Evolutionary conservation across 2,113 vertebrate genomes (phyloP), one percentile per base, ranked within the genome.

Genomic region (Turnix velox): DNA sequence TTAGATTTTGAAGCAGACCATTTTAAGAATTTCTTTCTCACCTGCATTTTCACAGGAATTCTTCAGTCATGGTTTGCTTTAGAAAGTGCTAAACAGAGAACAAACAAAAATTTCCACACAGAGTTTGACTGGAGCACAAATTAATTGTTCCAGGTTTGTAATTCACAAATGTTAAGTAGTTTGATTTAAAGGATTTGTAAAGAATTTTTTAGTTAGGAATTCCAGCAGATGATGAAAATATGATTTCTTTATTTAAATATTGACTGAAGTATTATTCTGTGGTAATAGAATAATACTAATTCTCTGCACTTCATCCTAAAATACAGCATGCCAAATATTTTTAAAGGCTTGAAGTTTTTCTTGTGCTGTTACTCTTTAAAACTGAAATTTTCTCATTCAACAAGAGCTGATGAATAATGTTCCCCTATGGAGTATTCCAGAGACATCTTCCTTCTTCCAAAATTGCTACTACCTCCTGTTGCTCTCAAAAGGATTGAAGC

Each of bases 401-500:
- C 59, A 58, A 77, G 45, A 88, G 23, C 51, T 96, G 88, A 92
- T 94, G 84, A 95, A 84, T 92, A 69, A 68, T 54, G 6, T 95
- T 89, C 58, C 94, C 89, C 91, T 87, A 89, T n/a, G 31, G 92
- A 3, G 84, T 92, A 57, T 91, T 89, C 84, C 23, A 35, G 52
- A 92, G 84, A 74, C 35, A 63, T 51, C 82, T 81, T 90, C 55
- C 85, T 88, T 74, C 39, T 77, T 55, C 87, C 82, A 67, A 86
- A 95, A 96, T 95, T 91, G 88, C 75, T 94, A 42, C 71, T 80
- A 49, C 88, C 85, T 90, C 94, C 92, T 86, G 28, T 95, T 92
- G 94, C 82, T 95, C 49, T 83, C 82, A 43, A 33, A 86, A 72
- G 92, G 63, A 67, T 77, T 83, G 90, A 90, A 96, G 79, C 81